A percentile compares a stretch with the other conserved stretches of the same genome.
Evolutionary conservation across 2,888 invertebrate genomes (phyloP).

Genomic region (Aphidius colemani): DNA sequence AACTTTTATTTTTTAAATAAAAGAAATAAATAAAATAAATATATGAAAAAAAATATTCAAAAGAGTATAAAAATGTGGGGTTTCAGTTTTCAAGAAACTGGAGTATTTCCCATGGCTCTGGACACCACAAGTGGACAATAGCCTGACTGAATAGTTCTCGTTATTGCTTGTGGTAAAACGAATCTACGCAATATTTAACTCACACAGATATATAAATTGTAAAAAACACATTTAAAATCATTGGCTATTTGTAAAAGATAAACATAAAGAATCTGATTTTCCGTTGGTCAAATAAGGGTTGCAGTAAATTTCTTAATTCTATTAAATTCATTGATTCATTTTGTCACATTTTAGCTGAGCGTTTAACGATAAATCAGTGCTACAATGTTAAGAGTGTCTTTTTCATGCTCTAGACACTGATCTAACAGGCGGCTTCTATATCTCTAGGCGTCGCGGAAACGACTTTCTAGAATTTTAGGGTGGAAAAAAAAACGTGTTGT

Average conservation of each 20-base stretch:
- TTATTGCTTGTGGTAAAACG: slow-evolving; percentile 44
- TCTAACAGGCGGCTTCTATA: slow-evolving; percentile 1
- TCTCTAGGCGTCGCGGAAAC: slow-evolving; percentile 8
- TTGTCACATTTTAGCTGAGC: slow-evolving; percentile 28
- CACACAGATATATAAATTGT: neutral
- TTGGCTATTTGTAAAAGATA: slow-evolving; percentile 8
- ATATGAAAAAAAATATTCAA: no score
- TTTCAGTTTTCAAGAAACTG: slow-evolving; percentile 37
- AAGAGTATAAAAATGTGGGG: no score
- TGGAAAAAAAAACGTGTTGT: neutral
- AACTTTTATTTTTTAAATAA: slow-evolving; percentile 18
- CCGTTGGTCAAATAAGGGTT: slow-evolving; percentile 47
- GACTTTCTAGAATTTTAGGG: slow-evolving; percentile 9
- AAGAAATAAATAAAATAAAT: no score
- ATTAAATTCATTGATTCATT: slow-evolving; percentile 12
- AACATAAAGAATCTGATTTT: slow-evolving; percentile 13
- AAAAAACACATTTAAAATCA: neutral
- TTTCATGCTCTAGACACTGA: slow-evolving; percentile 6
- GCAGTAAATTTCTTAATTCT: slow-evolving; percentile 22
- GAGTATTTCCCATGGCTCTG: slow-evolving; percentile 31
- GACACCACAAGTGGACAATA: slow-evolving; percentile 40
- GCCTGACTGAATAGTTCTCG: slow-evolving; percentile 44
- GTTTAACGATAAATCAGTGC: slow-evolving; percentile 45
- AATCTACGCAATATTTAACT: slow-evolving; percentile 25
- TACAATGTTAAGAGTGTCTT: neutral